A percentile compares a stretch with the other conserved stretches of the same genome.
Conservation (phyloP, 2,113 vertebrate species). For the Pollimyrus isidori region DNA sequence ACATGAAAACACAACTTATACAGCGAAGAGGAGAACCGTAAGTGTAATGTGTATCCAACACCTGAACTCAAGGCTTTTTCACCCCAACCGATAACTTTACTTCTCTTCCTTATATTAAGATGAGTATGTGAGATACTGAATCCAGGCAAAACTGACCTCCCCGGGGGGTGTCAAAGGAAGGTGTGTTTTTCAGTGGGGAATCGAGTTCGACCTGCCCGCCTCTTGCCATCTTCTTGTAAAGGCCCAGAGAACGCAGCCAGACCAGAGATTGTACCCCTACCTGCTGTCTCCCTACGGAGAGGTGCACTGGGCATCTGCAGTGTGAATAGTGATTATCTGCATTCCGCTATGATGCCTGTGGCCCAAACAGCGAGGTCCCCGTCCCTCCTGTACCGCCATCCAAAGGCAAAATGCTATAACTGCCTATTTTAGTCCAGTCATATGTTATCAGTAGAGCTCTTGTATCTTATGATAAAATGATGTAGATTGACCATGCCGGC, state of each 20-base stretch:
- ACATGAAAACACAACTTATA: constrained; percentile 61
- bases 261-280: neutral
- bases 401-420: neutral
- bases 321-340: neutral
- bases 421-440: neutral
- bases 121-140: constrained; percentile 56
- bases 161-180: constrained; percentile 34
- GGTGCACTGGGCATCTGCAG: neutral
- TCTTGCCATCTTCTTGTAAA: neutral
- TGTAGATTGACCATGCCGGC: neutral
- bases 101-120: constrained; percentile 57
- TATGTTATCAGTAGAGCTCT: neutral
- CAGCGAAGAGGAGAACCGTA: constrained; percentile 30
- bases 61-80: constrained; percentile 41
- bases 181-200: neutral
- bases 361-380: neutral
- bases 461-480: neutral
- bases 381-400: neutral
- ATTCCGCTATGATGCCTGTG: neutral
- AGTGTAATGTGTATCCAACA: constrained; percentile 38
- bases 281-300: neutral
- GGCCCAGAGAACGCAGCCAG: neutral
- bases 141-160: constrained; percentile 52
- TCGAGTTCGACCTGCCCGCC: neutral
- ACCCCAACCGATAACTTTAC: constrained; percentile 43